Percentiles rank a stretch among this genome's conserved stretches.
These are phyloP conservation scores for Boloria euphrosyne DNA, from an alignment of 2,888 invertebrate species.

Conservation along the genomic window DNA sequence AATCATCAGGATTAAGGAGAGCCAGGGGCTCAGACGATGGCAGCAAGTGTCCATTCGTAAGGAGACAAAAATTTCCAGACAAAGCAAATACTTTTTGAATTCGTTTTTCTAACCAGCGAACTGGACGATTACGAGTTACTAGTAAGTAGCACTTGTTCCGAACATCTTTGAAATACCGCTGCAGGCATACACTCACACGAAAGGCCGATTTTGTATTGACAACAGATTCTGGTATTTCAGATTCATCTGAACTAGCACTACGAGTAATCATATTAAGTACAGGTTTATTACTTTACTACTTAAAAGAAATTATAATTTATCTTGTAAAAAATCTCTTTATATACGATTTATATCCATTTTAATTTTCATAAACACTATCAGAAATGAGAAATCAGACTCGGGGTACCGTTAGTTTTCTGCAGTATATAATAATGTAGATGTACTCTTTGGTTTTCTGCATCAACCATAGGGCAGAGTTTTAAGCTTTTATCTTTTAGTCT, in stretches of 20 bases:
- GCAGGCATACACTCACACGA: constrained; percentile 56
- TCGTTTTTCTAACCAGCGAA: constrained; percentile 56
- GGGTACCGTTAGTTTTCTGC: too few relatives aligned
- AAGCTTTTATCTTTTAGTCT: too few relatives aligned
- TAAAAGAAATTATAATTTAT: not conserved
- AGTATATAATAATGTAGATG: too few relatives aligned
- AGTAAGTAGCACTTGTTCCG: constrained; percentile 47
- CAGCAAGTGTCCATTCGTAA: constrained; percentile 56
- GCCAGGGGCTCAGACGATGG: constrained; percentile 62
- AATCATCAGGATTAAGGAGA: constrained; percentile 55
- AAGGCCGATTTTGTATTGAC: constrained; percentile 36
- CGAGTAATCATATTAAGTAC: constrained; percentile 11
- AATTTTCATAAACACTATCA: too few relatives aligned
- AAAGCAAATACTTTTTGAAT: constrained; percentile 52
- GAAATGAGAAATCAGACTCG: too few relatives aligned
- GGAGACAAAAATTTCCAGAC: constrained; percentile 45
- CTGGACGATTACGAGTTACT: constrained; percentile 46
- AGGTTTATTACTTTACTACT: not conserved
- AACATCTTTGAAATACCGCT: constrained; percentile 54
- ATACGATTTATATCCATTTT: too few relatives aligned
- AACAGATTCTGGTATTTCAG: constrained; percentile 21
- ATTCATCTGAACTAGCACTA: constrained; percentile 21
- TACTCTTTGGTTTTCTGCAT: too few relatives aligned
- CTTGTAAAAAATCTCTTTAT: too few relatives aligned
- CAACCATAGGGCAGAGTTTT: too few relatives aligned